Evolutionary conservation across 1,140 invertebrate genomes (phyloP).

Genomic region (Drosophila santomea): DNA sequence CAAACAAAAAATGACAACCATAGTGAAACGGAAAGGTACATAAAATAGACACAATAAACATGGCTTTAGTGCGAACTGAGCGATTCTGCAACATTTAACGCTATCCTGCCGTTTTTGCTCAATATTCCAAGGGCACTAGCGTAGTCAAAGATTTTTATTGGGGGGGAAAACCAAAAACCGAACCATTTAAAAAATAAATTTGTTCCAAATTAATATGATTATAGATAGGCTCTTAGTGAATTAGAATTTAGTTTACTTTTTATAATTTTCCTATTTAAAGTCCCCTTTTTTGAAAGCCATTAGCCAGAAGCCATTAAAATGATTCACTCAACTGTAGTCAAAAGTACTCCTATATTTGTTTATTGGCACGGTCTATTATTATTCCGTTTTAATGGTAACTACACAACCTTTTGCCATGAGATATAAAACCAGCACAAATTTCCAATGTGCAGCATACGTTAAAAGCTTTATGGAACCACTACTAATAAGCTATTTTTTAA

Average conservation of each 20-base stretch:
- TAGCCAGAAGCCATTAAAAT: slow-evolving; percentile 63
- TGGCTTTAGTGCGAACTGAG: slow-evolving; percentile 13
- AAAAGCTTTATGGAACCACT: too few relatives aligned
- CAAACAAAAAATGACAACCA: slow-evolving; percentile 17
- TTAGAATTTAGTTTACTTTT: too few relatives aligned
- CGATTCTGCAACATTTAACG: slow-evolving; percentile 63
- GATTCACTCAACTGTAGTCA: slow-evolving; percentile 67
- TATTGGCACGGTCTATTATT: slow-evolving; percentile 17
- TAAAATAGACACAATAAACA: slow-evolving; percentile 40
- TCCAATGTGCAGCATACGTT: too few relatives aligned
- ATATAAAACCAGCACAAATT: not conserved
- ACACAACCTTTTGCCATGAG: not conserved
- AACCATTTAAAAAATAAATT: not conserved
- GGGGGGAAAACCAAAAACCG: not conserved
- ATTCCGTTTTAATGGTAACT: not conserved
- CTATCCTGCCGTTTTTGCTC: slow-evolving; percentile 9
- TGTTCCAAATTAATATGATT: too few relatives aligned
- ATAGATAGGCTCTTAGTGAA: too few relatives aligned
- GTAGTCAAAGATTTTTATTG: slow-evolving; percentile 1
- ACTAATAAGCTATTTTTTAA: too few relatives aligned
- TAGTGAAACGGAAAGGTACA: slow-evolving; percentile 25
- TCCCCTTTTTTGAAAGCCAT: not conserved
- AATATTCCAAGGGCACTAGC: not conserved
- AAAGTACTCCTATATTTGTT: slow-evolving; percentile 46
- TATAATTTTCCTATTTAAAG: not conserved